phyloP scores from a whole-genome alignment of 2,888 invertebrate genomes.

The Drosophila mimica region DNA sequence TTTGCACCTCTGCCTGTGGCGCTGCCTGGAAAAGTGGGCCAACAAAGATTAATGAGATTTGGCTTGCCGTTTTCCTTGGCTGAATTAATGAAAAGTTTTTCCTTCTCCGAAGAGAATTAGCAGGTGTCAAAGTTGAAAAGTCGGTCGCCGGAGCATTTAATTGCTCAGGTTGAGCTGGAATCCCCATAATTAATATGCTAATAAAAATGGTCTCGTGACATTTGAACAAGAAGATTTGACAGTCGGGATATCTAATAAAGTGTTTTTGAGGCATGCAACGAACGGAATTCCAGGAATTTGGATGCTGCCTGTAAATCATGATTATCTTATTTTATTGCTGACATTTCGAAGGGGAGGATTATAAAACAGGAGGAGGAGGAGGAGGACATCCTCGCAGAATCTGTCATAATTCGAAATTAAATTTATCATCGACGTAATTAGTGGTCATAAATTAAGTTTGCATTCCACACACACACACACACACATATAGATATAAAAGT shows the following conservation, averaged over 20 bases:
- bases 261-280: conserved; percentile 22
- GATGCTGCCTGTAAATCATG: conserved; percentile 69
- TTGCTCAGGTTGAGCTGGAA: conserved; percentile 45
- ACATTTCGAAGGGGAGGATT: conserved; percentile 45
- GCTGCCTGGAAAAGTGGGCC: conserved; percentile 2
- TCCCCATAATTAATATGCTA: conserved; percentile 73
- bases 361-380: conserved; percentile 12
- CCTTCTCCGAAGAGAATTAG: conserved; percentile 23
- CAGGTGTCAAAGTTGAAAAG: conserved; percentile 71
- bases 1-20: conserved; percentile 53
- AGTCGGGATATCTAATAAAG: conserved; percentile 44
- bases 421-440: conserved; percentile 83
- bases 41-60: conserved; percentile 75
- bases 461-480: neutral
- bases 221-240: conserved; percentile 59
- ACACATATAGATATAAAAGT: conserved; percentile 6
- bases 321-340: conserved; percentile 72
- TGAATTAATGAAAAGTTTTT: conserved; percentile 35
- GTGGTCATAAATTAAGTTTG: conserved; percentile 80
- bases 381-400: conserved; percentile 2
- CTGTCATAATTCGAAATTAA: conserved; percentile 73
- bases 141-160: conserved; percentile 57
- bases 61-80: neutral
- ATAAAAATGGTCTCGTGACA: conserved; percentile 70
- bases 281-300: conserved; percentile 35